phyloP scores from a whole-genome alignment of 2,113 vertebrate genomes.

The Pangasianodon gigas region DNA sequence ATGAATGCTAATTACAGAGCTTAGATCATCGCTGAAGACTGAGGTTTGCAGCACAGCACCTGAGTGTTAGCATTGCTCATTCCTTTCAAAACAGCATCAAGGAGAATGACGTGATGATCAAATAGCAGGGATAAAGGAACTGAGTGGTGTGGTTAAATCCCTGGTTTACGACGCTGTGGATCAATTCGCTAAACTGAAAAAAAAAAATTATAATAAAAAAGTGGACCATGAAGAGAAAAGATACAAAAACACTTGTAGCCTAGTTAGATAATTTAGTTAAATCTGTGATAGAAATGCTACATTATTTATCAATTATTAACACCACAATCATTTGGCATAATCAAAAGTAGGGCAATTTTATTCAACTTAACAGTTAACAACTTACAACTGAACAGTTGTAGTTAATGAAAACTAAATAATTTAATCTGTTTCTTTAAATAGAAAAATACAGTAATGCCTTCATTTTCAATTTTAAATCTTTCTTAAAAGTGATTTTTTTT shows the following conservation, averaged over 20 bases:
- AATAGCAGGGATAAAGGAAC: not conserved
- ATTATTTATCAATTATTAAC: not conserved
- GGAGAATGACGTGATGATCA: not conserved
- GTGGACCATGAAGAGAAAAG: not conserved
- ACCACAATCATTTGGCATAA: not conserved
- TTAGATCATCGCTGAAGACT: constrained; percentile 2
- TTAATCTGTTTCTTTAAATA: no score
- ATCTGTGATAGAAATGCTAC: not conserved
- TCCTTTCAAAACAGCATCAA: not conserved
- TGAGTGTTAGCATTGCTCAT: not conserved
- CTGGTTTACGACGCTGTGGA: not conserved
- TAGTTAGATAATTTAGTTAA: not conserved
- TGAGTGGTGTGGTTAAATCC: not conserved
- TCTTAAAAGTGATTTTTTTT: no score
- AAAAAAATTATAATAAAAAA: no score
- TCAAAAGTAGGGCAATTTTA: no score
- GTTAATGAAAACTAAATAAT: no score
- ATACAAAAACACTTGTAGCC: not conserved
- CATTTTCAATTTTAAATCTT: no score
- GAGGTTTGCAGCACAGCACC: not conserved
- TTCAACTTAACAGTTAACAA: no score
- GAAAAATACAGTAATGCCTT: no score
- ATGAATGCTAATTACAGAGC: constrained; percentile 56
- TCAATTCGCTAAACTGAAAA: not conserved
- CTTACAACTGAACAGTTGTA: no score